Percentiles rank a stretch among this genome's conserved stretches.
These are phyloP conservation scores for Holothuria leucospilota DNA, from an alignment of 53 echinoderm and acorn worm species.

Conservation along the genomic window DNA sequence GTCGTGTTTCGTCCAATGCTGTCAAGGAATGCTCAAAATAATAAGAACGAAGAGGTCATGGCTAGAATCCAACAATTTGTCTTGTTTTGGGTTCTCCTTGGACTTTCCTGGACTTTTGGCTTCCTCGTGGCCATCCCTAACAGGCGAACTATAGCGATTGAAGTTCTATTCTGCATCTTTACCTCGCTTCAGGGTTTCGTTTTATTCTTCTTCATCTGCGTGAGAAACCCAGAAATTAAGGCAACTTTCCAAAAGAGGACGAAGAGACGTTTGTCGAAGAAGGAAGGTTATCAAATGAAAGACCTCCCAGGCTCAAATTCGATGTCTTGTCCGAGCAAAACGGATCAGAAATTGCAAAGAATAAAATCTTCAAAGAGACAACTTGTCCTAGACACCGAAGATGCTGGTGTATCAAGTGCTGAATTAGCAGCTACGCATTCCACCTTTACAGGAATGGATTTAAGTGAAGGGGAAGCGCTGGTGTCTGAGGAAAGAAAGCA, in stretches of 20 bases:
- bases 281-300: no score
- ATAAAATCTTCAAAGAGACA: no score
- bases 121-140: constrained; percentile 3
- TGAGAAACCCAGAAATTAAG: constrained; percentile 12
- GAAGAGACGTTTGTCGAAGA: no score
- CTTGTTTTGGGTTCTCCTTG: constrained; percentile 22
- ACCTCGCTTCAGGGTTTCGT: constrained; percentile 14
- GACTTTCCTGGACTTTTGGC: constrained; percentile 29
- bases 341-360: no score
- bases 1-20: constrained; percentile 24
- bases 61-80: constrained; percentile 21
- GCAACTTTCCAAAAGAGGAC: not conserved
- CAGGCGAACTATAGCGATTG: not conserved
- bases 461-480: no score
- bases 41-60: constrained; percentile 23
- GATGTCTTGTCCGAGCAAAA: no score
- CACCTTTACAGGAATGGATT: no score
- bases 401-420: no score
- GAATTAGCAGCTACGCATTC: no score
- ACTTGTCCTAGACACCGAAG: no score
- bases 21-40: not conserved
- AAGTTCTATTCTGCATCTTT: constrained; percentile 4
- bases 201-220: constrained; percentile 2
- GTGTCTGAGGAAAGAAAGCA: no score
- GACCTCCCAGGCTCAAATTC: no score